phyloP scores from a whole-genome alignment of 2,113 vertebrate genomes.

The Speoplatyrhinus poulsoni region DNA sequence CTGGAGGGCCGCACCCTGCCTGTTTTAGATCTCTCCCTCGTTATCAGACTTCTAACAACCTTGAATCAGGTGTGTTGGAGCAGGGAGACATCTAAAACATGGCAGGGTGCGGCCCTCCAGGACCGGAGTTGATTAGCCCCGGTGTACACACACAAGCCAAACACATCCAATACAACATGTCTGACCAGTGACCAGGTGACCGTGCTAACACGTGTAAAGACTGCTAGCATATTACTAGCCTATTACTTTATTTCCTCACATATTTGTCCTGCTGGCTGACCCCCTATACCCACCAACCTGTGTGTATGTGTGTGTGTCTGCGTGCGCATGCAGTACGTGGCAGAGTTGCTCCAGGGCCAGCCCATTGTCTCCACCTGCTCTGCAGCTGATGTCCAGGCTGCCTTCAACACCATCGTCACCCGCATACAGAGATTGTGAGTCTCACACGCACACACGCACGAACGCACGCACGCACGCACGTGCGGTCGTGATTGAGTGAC shows the following conservation, averaged over 20 bases:
- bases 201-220: too few species aligned
- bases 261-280: not conserved
- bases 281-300: slow-evolving; percentile 27
- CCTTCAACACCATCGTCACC: slow-evolving; percentile 76
- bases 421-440: slow-evolving; percentile 84
- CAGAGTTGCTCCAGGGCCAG: slow-evolving; percentile 74
- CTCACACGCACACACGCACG: not conserved
- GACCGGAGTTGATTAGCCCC: too few species aligned
- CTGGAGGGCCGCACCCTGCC: too few species aligned
- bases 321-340: slow-evolving; percentile 64
- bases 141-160: too few species aligned
- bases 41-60: too few species aligned
- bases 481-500: not conserved
- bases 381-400: slow-evolving; percentile 76
- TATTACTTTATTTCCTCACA: not conserved
- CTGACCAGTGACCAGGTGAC: too few species aligned
- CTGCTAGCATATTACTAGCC: too few species aligned
- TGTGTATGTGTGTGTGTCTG: slow-evolving; percentile 31
- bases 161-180: too few species aligned
- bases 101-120: too few species aligned
- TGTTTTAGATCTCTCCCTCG: too few species aligned
- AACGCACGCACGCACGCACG: not conserved
- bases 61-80: too few species aligned
- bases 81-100: too few species aligned
- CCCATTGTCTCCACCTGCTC: slow-evolving; percentile 81